These are phyloP conservation scores for Perca flavescens DNA, from an alignment of 2,113 vertebrate species.

Conservation along the genomic window DNA sequence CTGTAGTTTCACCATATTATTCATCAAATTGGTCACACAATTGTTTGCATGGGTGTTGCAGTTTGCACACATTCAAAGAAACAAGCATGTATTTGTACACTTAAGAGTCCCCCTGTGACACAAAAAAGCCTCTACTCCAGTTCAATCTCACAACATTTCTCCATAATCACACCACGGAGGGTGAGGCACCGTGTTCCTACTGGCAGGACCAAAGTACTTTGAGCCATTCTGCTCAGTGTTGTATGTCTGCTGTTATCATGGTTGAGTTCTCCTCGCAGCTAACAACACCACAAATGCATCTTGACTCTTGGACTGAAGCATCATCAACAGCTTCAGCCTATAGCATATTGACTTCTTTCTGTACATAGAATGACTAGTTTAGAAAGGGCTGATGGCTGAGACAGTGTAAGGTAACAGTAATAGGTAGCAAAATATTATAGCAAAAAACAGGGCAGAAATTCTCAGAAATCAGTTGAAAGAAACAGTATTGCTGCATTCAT, in stretches of 20 bases:
- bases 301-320: conserved; percentile 8
- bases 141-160: conserved; percentile 32
- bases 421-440: not conserved
- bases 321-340: not conserved
- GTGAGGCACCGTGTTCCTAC: conserved; percentile 36
- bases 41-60: not conserved
- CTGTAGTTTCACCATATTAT: conserved; percentile 23
- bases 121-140: conserved; percentile 4
- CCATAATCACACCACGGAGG: conserved; percentile 28
- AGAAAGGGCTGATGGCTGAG: not conserved
- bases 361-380: not conserved
- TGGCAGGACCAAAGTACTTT: conserved; percentile 36
- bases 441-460: not conserved
- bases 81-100: not conserved
- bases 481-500: not conserved
- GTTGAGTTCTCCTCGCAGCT: conserved; percentile 6
- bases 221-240: conserved; percentile 41
- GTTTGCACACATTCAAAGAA: conserved; percentile 10
- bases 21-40: conserved; percentile 1
- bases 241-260: conserved; percentile 28
- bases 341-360: not conserved
- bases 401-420: not conserved
- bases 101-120: conserved; percentile 20
- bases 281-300: conserved; percentile 46
- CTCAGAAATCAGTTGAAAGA: not conserved